Evolutionary conservation across 92 coral and sea anemone genomes (phyloP), one percentile per base, ranked within the genome.

Genomic region (Heteractis magnifica): DNA sequence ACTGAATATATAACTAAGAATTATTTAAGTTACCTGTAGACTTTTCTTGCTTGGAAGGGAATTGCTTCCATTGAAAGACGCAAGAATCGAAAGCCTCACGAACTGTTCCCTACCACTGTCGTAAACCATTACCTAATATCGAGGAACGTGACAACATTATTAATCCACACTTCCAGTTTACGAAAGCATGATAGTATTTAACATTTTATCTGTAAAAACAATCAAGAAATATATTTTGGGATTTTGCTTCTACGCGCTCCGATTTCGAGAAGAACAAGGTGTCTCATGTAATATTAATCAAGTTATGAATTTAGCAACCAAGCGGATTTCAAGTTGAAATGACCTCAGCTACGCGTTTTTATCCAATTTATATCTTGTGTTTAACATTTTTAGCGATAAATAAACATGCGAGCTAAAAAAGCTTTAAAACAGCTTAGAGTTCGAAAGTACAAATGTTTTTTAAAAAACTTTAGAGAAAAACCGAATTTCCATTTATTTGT

Each of bases 21-120:
- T 76, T 12, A 1, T 4, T 18, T 18, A 49, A 50, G 55, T 71
- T 68, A 81, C 84, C 84, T 48, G 41, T 23, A 19, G 77, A 81
- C 19, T 68, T 49, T 65, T 44, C n/a, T 64, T 64, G 51, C n/a
- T 55, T 62, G 49, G 19, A 23, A 52, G 48, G 20, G 51, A 77
- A 53, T 23, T 23, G 4, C 62, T 10, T 51, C 76, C 84, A 81
- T 81, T 71, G 84, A 81, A 81, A 50, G 84, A 55, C 82, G 82
- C 68, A 62, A 77, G 68, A 18, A 49, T 70, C 48, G 77, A 70
- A 81, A 52, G 12, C 76, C 76, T 51, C 76, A 68, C 20, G 12
- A 77, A 51, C 53, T 56, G 10, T 23, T n/a, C 20, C 83, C 59
- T 48, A 49, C 65, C 26, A 14, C 6, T 20, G 2, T 4, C 20